Conservation (phyloP, 2,888 invertebrate genomes). For the Liodrosophila aerea region DNA sequence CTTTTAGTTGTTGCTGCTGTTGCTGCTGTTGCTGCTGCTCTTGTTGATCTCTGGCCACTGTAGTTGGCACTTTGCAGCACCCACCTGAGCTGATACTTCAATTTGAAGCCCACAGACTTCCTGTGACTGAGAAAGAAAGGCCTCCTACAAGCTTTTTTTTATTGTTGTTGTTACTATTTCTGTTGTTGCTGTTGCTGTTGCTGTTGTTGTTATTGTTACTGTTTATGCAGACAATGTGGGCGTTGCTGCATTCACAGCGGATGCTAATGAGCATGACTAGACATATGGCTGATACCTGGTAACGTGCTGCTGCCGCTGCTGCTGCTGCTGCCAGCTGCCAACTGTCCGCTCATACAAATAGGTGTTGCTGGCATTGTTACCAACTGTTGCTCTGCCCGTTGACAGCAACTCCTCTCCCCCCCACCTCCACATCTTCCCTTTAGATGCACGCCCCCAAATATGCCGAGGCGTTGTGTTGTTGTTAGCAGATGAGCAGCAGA, state of each 20-base stretch:
- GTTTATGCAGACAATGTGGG: slow-evolving; percentile 50
- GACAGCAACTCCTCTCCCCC: no score
- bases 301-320: no score
- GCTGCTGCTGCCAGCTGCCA: slow-evolving; percentile 11
- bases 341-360: slow-evolving; percentile 40
- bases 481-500: no score
- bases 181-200: slow-evolving; percentile 10
- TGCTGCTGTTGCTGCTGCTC: neutral
- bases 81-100: slow-evolving; percentile 56
- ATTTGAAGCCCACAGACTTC: slow-evolving; percentile 65
- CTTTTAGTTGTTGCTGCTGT: no score
- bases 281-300: slow-evolving; percentile 57
- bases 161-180: slow-evolving; percentile 6
- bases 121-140: slow-evolving; percentile 63
- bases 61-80: slow-evolving; percentile 48
- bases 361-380: slow-evolving; percentile 24
- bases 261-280: slow-evolving; percentile 75
- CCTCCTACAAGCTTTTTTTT: slow-evolving; percentile 54
- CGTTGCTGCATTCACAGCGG: slow-evolving; percentile 66
- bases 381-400: no score
- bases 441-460: no score
- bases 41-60: slow-evolving; percentile 26
- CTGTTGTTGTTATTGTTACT: slow-evolving; percentile 16
- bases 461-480: no score
- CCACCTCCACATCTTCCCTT: no score